Base-by-base conservation (phyloP, 2,113 vertebrate genomes). In the Scomber colias region DNA sequence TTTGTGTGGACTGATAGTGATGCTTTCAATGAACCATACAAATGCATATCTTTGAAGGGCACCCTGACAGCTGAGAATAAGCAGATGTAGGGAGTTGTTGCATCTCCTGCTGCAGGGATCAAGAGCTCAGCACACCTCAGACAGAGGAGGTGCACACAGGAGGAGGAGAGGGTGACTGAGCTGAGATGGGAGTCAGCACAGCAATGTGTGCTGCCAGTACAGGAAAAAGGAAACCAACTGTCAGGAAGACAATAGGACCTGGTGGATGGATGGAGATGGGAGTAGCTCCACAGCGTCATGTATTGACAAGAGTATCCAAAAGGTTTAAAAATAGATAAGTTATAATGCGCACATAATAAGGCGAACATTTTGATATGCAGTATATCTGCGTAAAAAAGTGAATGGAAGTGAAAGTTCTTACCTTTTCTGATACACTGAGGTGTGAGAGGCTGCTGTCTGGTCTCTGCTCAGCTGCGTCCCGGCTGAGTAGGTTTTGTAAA, bases 361-460 rank as follows among this genome's bases (percentile, higher is more conserved):
- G 15, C 9, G 19, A 3, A 13, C 8, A 4, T 35, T 2, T 24
- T 17, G n/a, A 10, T 21, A 3, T 16, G 30, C 9, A 59, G 1
- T 15, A 79, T 48, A 35, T 2, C 2, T 40, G 4, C n/a, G 30
- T 1, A 12, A 48, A 12, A 44, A 15, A 62, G 30, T 15, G 16
- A 51, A 15, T 4, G 14, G 21, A 60, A 53, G 51, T 46, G 30
- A 24, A 59, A 64, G 30, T n/a, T 8, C 19, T 87, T 81, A 95
- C 95, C 92, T 94, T 73, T 94, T 95, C 16, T 94, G 93, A 30
- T 94, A 94, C 54, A 93, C 57, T 17, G 92, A 85, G 69, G 85
- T 74, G 82, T 86, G 93, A 30, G 93, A 70, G 35, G 85, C 81
- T 66, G 89, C 87, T 4, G 90, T 12, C 40, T 83, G 79, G 51